These are phyloP conservation scores for Centruroides sculpturatus DNA, from an alignment of 1,140 invertebrate genomes.

Conservation along the genomic window DNA sequence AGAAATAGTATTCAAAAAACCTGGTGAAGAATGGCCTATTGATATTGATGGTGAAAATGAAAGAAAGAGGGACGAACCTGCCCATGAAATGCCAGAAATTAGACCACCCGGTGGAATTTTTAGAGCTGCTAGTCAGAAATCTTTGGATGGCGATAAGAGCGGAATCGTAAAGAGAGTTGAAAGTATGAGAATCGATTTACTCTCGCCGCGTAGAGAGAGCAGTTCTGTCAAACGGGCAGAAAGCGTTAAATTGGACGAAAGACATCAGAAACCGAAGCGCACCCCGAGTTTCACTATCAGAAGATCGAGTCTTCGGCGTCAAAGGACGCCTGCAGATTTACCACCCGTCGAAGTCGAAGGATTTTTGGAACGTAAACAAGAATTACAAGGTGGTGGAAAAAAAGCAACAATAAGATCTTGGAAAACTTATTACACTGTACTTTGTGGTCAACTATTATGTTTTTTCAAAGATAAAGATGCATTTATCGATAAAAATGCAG, in stretches of 20 bases:
- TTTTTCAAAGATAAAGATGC: constrained; percentile 95
- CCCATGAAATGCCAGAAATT: constrained; percentile 11
- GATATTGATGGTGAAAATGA: constrained; percentile 5
- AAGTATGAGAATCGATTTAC: constrained; percentile 61
- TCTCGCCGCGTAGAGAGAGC: constrained; percentile 8
- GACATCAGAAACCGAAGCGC: constrained; percentile 48
- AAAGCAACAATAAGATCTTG: constrained; percentile 86
- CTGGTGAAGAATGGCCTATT: constrained; percentile 30
- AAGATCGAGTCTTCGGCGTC: constrained; percentile 58
- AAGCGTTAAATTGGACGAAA: constrained; percentile 21
- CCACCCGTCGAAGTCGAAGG: constrained; percentile 87
- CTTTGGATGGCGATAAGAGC: constrained; percentile 17
- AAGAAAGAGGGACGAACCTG: constrained; percentile 15
- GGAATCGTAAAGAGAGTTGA: constrained; percentile 55
- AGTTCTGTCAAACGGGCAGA: constrained; percentile 19
- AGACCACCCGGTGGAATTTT: constrained; percentile 7
- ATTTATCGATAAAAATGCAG: constrained; percentile 67
- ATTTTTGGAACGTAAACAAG: constrained; percentile 84
- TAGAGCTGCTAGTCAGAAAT: constrained; percentile 19
- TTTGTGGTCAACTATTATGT: constrained; percentile 90
- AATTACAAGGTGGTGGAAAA: constrained; percentile 81
- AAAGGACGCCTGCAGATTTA: constrained; percentile 42
- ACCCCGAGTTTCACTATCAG: constrained; percentile 90
- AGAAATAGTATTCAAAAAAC: constrained; percentile 39
- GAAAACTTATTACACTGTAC: constrained; percentile 87